phyloP scores from a whole-genome alignment of 2,797 vertebrate species.

The Artibeus lituratus region DNA sequence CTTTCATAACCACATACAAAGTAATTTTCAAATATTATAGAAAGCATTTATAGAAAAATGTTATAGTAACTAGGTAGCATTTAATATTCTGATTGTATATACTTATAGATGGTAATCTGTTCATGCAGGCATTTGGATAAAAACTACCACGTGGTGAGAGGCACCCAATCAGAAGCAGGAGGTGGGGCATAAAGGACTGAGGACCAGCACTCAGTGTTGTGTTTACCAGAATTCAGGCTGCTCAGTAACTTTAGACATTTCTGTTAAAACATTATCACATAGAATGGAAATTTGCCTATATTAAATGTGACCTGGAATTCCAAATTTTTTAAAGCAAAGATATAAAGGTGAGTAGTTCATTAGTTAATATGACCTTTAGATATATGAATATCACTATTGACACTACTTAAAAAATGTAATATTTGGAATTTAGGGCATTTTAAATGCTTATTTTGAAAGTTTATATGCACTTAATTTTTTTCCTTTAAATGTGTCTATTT shows the following conservation, averaged over 20 bases:
- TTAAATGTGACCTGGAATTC: neutral
- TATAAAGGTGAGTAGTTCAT: neutral
- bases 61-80: neutral
- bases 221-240: neutral
- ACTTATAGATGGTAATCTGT: neutral
- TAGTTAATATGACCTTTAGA: neutral
- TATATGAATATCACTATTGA: neutral
- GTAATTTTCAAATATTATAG: neutral
- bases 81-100: neutral
- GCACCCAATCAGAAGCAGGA: neutral
- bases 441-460: constrained; percentile 1
- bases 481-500: neutral
- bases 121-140: neutral
- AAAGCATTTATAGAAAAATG: neutral
- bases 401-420: neutral
- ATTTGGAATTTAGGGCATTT: neutral
- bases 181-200: neutral
- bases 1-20: neutral
- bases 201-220: neutral
- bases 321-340: neutral
- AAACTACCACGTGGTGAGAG: neutral
- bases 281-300: neutral
- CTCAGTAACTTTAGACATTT: neutral
- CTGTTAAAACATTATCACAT: neutral
- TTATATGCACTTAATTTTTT: neutral